Evolutionary conservation across 1,140 invertebrate species (phyloP).

Genomic region (Samia ricini): DNA sequence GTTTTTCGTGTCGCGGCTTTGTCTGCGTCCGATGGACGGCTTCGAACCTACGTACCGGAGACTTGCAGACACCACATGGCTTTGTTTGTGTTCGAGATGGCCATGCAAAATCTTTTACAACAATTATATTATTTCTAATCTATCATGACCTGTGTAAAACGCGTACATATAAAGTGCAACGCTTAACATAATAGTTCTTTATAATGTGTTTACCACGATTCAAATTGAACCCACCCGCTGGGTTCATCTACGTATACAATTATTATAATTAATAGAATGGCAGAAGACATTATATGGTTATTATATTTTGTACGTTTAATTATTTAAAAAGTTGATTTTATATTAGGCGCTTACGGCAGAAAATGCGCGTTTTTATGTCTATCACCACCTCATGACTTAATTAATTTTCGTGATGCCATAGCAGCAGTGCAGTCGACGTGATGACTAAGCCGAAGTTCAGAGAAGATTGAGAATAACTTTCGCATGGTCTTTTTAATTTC

Average conservation of each 20-base stretch:
- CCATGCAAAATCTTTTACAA: conserved; percentile 18
- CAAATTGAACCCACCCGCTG: not conserved
- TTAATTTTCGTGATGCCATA: not conserved
- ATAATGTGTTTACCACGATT: too few relatives aligned
- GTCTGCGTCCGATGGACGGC: conserved; percentile 56
- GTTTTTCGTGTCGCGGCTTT: conserved; percentile 64
- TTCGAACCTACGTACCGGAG: conserved; percentile 11
- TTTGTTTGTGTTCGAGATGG: conserved; percentile 29
- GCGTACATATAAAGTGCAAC: too few relatives aligned
- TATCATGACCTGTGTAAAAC: conserved; percentile 19
- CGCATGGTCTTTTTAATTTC: not conserved
- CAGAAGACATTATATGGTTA: too few relatives aligned
- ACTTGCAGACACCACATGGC: conserved; percentile 25
- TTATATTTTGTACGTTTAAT: not conserved
- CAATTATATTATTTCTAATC: conserved; percentile 25
- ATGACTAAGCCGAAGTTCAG: not conserved
- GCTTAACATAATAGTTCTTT: too few relatives aligned
- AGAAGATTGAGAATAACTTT: not conserved
- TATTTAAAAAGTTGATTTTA: not conserved
- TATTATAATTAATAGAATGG: too few relatives aligned
- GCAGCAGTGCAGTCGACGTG: not conserved
- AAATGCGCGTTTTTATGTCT: not conserved
- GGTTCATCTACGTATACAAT: not conserved
- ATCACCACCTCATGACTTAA: not conserved
- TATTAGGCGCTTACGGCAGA: not conserved